phyloP scores from a whole-genome alignment of 2,113 vertebrate species.

The Mesoclemmys tuberculata region DNA sequence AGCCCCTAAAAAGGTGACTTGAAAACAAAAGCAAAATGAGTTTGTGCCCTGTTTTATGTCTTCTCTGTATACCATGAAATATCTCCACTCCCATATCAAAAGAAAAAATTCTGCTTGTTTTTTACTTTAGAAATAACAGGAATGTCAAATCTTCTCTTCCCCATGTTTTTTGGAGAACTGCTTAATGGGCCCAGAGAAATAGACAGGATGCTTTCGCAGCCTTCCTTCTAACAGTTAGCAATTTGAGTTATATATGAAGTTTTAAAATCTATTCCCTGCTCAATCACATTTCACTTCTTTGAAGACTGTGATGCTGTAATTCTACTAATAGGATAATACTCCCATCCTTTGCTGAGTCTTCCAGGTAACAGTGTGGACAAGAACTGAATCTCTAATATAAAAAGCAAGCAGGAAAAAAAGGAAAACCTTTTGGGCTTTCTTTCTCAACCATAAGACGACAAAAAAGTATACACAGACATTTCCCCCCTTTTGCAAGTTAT shows the following conservation, averaged over 20 bases:
- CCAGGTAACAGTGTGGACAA: not conserved
- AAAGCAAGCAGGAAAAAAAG: not conserved
- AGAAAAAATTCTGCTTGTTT: not conserved
- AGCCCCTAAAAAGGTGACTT: not conserved
- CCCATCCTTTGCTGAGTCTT: not conserved
- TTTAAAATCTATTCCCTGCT: not conserved
- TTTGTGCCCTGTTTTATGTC: not conserved
- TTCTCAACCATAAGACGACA: not conserved
- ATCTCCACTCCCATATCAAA: not conserved
- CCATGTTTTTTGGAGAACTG: not conserved
- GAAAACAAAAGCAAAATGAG: not conserved
- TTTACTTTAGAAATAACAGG: not conserved
- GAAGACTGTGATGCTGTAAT: not conserved
- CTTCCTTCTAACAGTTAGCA: not conserved
- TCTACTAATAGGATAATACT: not conserved
- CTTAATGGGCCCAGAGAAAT: not conserved
- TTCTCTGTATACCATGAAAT: too few relatives aligned
- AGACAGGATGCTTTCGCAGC: not conserved
- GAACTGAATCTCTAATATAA: not conserved
- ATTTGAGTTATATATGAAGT: not conserved
- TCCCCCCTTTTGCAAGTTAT: not conserved
- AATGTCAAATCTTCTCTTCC: not conserved
- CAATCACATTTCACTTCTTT: not conserved
- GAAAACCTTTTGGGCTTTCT: not conserved
- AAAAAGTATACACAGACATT: not conserved